Evolutionary conservation across 1,140 invertebrate genomes (phyloP).

Genomic region (Drosophila seguyi): DNA sequence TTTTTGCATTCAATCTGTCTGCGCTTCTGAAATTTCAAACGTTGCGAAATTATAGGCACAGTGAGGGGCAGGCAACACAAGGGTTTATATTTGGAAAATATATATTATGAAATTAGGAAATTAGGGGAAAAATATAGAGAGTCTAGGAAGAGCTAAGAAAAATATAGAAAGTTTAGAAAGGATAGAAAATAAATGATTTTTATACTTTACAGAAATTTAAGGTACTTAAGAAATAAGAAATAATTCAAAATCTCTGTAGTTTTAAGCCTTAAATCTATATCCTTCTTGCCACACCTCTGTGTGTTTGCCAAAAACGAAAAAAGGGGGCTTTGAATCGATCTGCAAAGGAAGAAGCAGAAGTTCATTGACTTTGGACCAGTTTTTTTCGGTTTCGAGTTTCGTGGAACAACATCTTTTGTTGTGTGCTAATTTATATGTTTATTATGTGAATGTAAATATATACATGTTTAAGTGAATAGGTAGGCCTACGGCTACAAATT

Average conservation of each 20-base stretch:
- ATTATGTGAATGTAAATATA: constrained; percentile 48
- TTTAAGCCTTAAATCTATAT: not conserved
- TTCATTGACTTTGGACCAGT: constrained; percentile 76
- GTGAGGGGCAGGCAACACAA: not conserved
- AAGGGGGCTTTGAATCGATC: constrained; percentile 18
- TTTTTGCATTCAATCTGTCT: constrained; percentile 65
- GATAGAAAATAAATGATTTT: not conserved
- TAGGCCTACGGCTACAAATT: constrained; percentile 60
- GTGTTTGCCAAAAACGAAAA: constrained; percentile 12
- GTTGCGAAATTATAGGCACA: constrained; percentile 37
- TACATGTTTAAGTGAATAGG: constrained; percentile 53
- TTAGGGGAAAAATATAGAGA: not conserved
- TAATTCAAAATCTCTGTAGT: too few species aligned
- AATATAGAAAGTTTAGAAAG: not conserved
- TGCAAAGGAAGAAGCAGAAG: constrained; percentile 45
- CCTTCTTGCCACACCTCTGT: too few species aligned
- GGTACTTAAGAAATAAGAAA: not conserved
- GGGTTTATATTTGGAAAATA: not conserved
- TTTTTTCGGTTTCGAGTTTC: constrained; percentile 38
- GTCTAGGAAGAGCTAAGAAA: not conserved
- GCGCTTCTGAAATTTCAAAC: constrained; percentile 82
- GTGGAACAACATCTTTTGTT: constrained; percentile 47
- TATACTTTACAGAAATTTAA: not conserved
- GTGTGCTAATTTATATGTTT: constrained; percentile 52
- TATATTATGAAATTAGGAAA: not conserved